phyloP scores from a whole-genome alignment of 2,797 vertebrate species.

The Diglossa cyanea region DNA sequence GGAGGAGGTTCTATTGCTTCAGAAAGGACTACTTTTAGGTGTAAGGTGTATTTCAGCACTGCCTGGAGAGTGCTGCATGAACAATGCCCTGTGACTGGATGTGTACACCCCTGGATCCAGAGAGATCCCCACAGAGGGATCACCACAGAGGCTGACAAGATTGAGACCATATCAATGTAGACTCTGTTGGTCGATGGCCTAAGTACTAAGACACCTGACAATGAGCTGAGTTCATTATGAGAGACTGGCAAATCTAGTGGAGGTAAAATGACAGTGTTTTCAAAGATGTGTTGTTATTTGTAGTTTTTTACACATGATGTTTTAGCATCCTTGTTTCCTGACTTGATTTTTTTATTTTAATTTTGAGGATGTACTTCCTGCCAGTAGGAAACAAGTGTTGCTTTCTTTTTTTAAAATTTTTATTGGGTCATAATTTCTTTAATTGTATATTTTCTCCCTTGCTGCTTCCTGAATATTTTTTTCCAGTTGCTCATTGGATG shows the following conservation, averaged over 20 bases:
- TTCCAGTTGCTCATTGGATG: neutral
- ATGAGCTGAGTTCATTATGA: neutral
- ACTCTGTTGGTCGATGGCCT: neutral
- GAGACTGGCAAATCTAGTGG: neutral
- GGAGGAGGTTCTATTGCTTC: neutral
- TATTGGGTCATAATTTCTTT: neutral
- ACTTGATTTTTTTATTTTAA: neutral
- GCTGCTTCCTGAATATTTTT: neutral
- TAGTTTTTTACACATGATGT: neutral
- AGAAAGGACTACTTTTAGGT: neutral
- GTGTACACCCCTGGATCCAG: neutral
- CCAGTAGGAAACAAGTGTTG: neutral
- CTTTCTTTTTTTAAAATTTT: neutral
- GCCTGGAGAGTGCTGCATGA: neutral
- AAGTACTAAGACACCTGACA: neutral
- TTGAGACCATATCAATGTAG: neutral
- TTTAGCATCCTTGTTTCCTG: neutral
- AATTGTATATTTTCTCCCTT: neutral
- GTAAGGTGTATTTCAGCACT: neutral
- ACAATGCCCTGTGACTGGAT: rapidly evolving
- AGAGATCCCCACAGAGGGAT: neutral
- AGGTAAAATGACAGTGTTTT: neutral
- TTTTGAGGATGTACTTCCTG: slow-evolving; percentile 25
- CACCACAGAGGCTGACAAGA: rapidly evolving
- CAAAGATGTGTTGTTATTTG: neutral